phyloP scores from a whole-genome alignment of 1,140 invertebrate genomes.

The Monochamus saltuarius region DNA sequence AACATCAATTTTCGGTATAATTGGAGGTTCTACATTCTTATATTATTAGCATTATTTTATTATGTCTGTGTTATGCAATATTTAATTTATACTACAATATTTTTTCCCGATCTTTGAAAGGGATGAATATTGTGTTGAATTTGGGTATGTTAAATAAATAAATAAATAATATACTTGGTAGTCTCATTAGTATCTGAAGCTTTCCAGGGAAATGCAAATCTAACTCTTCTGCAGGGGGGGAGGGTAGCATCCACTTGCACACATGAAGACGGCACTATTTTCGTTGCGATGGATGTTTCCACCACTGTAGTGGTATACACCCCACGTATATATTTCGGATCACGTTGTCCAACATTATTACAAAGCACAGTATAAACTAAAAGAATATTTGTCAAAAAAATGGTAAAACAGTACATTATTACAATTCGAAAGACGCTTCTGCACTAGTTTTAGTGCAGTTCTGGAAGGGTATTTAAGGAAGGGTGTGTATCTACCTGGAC shows the following conservation, averaged over 20 bases:
- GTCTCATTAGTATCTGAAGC: slow-evolving; percentile 27
- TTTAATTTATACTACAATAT: neutral
- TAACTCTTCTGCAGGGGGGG: slow-evolving; percentile 42
- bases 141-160: neutral
- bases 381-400: neutral
- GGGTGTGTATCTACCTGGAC: slow-evolving; percentile 2
- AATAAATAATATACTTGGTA: neutral
- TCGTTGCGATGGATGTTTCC: slow-evolving; percentile 33
- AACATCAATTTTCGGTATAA: too few species aligned
- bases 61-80: too few species aligned
- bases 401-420: neutral
- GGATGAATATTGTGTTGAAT: neutral
- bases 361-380: neutral
- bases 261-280: slow-evolving; percentile 44
- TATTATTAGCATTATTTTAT: too few species aligned
- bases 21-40: too few species aligned
- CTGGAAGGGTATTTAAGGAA: neutral
- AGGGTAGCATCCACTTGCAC: slow-evolving; percentile 42
- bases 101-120: neutral
- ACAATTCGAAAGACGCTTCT: neutral
- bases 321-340: slow-evolving; percentile 12
- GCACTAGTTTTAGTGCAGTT: neutral
- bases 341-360: neutral
- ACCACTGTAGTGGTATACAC: slow-evolving; percentile 40
- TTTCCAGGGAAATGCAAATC: slow-evolving; percentile 42